Percentiles rank a stretch among this genome's conserved stretches.
phyloP scores from a whole-genome alignment of 2,113 vertebrate genomes.

The rat (Rattus norvegicus) region GRCr8 NC_086019.1:137200001-137200500 shows the following conservation, averaged over 20 bases:
- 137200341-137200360: constrained; percentile 93
- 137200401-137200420: constrained; percentile 96
- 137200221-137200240: not conserved
- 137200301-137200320: constrained; percentile 97
- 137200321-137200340: constrained; percentile 97
- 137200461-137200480: constrained; percentile 95
- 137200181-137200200: not conserved
- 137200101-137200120: not conserved
- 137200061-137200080: not conserved
- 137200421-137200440: constrained; percentile 97
- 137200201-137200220: not conserved
- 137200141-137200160: not conserved
- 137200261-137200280: constrained; percentile 97
- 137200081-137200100: not conserved
- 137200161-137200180: not conserved
- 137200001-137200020: not conserved
- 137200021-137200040: not conserved
- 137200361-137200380: constrained; percentile 93
- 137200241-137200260: not conserved
- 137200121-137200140: not conserved
- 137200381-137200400: constrained; percentile 95
- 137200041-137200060: not conserved
- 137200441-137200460: constrained; percentile 95
- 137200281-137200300: constrained; percentile 93
- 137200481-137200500: constrained; percentile 98